phyloP scores from a whole-genome alignment of 1,140 invertebrate species.

The Drosophila arawakana region DNA sequence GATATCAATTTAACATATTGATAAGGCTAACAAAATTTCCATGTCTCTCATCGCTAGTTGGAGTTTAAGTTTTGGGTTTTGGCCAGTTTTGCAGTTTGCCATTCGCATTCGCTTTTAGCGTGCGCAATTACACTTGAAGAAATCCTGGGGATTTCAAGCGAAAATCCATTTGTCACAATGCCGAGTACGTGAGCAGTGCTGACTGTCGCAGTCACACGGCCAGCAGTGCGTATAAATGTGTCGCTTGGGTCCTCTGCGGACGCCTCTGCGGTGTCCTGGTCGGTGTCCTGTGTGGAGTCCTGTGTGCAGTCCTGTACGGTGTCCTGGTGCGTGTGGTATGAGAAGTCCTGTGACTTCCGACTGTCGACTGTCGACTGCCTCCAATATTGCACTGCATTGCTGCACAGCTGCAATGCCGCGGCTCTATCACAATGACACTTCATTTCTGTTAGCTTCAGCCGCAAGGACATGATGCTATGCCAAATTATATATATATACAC shows the following conservation, averaged over 20 bases:
- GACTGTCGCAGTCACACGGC: conserved; percentile 51
- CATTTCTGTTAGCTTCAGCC: conserved; percentile 77
- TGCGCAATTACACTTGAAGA: conserved; percentile 82
- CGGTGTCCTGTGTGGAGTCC: conserved; percentile 29
- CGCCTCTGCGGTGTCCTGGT: conserved; percentile 45
- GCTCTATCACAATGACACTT: conserved; percentile 81
- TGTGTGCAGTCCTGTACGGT: conserved; percentile 31
- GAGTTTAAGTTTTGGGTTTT: conserved; percentile 29
- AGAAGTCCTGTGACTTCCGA: conserved; percentile 7
- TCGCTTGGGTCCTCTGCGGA: conserved; percentile 56
- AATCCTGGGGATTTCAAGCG: conserved; percentile 78
- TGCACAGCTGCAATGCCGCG: conserved; percentile 61
- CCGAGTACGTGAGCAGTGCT: conserved; percentile 72
- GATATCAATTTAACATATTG: too few relatives aligned
- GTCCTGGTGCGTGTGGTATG: too few relatives aligned
- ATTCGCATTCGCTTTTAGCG: conserved; percentile 74
- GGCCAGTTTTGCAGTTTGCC: conserved; percentile 15
- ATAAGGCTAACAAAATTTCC: too few relatives aligned
- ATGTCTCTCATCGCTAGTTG: too few relatives aligned
- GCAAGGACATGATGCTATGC: conserved; percentile 56
- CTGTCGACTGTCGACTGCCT: conserved; percentile 27
- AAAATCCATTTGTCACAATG: conserved; percentile 83
- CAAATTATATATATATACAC: conserved; percentile 45
- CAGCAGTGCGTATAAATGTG: conserved; percentile 77
- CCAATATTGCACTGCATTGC: conserved; percentile 36